phyloP scores from a whole-genome alignment of 37 sponge, comb jelly and placozoan genomes.

The Bolinopsis microptera region DNA sequence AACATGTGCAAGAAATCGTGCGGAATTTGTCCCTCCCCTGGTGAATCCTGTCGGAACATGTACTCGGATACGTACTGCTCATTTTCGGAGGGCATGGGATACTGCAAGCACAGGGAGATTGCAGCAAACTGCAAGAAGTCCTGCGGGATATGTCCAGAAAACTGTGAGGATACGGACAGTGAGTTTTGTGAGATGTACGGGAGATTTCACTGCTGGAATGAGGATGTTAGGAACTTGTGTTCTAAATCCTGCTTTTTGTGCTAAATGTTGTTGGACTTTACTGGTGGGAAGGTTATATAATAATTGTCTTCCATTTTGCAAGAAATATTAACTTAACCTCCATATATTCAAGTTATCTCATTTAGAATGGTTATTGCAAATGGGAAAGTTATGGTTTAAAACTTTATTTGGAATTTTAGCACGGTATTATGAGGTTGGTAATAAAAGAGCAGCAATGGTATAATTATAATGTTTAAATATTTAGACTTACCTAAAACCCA shows the following conservation, averaged over 20 bases:
- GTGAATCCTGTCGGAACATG: neutral
- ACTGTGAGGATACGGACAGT: neutral
- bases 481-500: neutral
- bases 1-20: conserved; percentile 63
- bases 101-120: neutral
- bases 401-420: neutral
- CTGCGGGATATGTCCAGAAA: neutral
- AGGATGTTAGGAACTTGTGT: conserved; percentile 5
- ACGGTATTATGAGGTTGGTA: neutral
- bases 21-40: neutral
- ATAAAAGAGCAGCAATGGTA: neutral
- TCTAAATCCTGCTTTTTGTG: neutral
- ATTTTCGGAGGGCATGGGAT: neutral
- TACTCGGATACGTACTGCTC: conserved; percentile 30
- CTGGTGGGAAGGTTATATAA: too few relatives aligned
- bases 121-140: neutral
- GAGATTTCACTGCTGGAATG: conserved; percentile 53
- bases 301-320: too few relatives aligned
- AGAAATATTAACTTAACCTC: too few relatives aligned
- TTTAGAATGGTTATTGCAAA: too few relatives aligned
- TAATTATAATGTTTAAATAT: neutral
- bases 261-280: neutral
- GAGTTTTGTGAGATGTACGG: conserved; percentile 20
- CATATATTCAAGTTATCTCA: too few relatives aligned
- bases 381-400: too few relatives aligned